These are phyloP conservation scores for Corapipo altera DNA, from an alignment of 2,113 vertebrate species.

Conservation along the genomic window DNA sequence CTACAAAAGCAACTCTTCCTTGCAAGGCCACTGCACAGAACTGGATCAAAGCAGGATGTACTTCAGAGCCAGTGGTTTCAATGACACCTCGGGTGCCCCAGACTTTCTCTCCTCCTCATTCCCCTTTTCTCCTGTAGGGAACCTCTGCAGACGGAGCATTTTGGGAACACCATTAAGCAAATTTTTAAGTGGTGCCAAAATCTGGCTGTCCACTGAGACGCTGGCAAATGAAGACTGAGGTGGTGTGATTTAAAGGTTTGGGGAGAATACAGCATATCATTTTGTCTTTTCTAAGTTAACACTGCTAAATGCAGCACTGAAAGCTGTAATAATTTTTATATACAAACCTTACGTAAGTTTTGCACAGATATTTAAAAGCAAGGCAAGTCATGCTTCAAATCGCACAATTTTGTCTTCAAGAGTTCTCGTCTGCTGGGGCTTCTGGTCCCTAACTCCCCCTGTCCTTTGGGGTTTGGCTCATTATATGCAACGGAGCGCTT, in stretches of 20 bases:
- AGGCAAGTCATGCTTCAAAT: slow-evolving; percentile 50
- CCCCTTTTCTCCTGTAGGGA: slow-evolving; percentile 91
- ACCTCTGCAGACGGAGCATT: slow-evolving; percentile 88
- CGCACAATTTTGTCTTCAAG: slow-evolving; percentile 21
- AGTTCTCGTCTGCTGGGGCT: background rate
- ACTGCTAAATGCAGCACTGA: slow-evolving; percentile 40
- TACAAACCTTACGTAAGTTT: slow-evolving; percentile 55
- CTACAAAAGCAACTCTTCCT: slow-evolving; percentile 69
- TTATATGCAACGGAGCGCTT: background rate
- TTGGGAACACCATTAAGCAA: slow-evolving; percentile 93
- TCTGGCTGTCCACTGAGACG: slow-evolving; percentile 96
- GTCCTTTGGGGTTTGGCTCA: background rate
- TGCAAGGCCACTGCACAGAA: slow-evolving; percentile 47
- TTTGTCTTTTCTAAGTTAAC: slow-evolving; percentile 43
- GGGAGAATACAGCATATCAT: background rate
- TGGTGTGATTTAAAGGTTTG: background rate
- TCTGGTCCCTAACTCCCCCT: background rate
- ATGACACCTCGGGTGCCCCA: slow-evolving; percentile 63
- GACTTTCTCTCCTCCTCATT: slow-evolving; percentile 93
- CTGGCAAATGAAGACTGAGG: slow-evolving; percentile 86
- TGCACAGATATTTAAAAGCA: slow-evolving; percentile 77
- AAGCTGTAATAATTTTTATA: slow-evolving; percentile 62
- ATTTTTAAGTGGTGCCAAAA: slow-evolving; percentile 93
- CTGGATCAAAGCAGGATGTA: slow-evolving; percentile 85
- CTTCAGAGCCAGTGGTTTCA: slow-evolving; percentile 76